phyloP scores from a whole-genome alignment of 2,797 vertebrate species.

The Hoplostethus mediterraneus region DNA sequence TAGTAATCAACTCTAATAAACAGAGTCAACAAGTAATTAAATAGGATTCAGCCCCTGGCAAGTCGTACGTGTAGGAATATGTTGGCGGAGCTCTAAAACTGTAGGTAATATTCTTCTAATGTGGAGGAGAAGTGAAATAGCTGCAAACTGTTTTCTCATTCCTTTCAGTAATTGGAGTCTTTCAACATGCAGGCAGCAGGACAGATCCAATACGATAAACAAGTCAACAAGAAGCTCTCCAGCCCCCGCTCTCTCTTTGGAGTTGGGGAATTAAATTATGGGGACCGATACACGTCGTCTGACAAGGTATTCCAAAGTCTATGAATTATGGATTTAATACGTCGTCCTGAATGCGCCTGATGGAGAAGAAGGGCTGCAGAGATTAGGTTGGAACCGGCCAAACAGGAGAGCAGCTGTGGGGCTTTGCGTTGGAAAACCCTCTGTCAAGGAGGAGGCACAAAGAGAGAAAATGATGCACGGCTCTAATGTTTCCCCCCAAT shows the following conservation, averaged over 20 bases:
- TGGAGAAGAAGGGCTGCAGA: constrained; percentile 5
- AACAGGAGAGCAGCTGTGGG: background rate
- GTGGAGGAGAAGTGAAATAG: constrained; percentile 6
- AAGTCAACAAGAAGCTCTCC: constrained; percentile 7
- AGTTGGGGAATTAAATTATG: constrained; percentile 45
- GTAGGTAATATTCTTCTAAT: background rate
- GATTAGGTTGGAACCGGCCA: background rate
- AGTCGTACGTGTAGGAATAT: constrained; percentile 10
- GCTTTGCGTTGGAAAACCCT: too few relatives aligned
- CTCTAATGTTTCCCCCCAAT: constrained; percentile 3
- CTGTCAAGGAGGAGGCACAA: too few relatives aligned
- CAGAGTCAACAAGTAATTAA: constrained; percentile 66
- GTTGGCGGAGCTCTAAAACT: background rate
- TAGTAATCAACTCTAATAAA: constrained; percentile 70
- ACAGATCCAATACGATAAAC: constrained; percentile 5
- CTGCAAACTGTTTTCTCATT: constrained; percentile 15
- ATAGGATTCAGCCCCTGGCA: constrained; percentile 37
- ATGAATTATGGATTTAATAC: constrained; percentile 44
- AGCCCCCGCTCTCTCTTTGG: background rate
- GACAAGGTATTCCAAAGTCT: background rate
- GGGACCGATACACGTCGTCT: constrained; percentile 13
- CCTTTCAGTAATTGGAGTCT: background rate
- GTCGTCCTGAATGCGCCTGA: background rate
- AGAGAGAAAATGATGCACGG: background rate
- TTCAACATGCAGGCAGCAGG: background rate